Evolutionary conservation across 2,797 vertebrate genomes (phyloP).

Genomic region (Calcarius lapponicus): DNA sequence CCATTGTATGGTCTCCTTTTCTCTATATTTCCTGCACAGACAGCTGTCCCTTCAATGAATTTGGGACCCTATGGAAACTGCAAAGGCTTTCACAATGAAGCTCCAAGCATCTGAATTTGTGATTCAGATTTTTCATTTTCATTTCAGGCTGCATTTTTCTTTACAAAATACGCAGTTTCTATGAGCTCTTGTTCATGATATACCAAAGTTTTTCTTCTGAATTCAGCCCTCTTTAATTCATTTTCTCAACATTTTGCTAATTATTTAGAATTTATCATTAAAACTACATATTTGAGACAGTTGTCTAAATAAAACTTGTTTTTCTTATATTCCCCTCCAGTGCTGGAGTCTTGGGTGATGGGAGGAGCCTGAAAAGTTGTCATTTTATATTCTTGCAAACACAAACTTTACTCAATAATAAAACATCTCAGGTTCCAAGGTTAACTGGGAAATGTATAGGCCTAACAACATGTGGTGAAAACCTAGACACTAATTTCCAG

Average conservation of each 20-base stretch:
- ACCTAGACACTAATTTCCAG: background rate
- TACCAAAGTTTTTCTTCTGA: background rate
- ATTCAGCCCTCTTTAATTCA: background rate
- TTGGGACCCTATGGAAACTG: background rate
- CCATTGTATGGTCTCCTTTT: background rate
- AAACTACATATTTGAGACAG: background rate
- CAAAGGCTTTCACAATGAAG: background rate
- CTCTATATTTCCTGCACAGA: background rate
- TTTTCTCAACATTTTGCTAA: background rate
- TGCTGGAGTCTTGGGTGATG: background rate
- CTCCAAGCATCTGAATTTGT: background rate
- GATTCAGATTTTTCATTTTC: background rate
- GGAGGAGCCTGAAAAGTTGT: background rate
- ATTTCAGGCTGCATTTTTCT: background rate
- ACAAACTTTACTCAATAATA: background rate
- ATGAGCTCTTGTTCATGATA: background rate
- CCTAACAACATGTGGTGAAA: background rate
- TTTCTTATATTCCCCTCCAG: background rate
- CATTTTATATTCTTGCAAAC: background rate
- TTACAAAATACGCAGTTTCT: background rate
- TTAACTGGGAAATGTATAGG: background rate
- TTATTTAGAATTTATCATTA: background rate
- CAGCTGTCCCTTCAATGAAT: background rate
- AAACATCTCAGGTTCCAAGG: background rate
- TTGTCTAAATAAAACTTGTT: background rate